A percentile compares a stretch with the other conserved stretches of the same genome.
phyloP scores from a whole-genome alignment of 2,888 invertebrate species.

The Blastobasis adustella region DNA sequence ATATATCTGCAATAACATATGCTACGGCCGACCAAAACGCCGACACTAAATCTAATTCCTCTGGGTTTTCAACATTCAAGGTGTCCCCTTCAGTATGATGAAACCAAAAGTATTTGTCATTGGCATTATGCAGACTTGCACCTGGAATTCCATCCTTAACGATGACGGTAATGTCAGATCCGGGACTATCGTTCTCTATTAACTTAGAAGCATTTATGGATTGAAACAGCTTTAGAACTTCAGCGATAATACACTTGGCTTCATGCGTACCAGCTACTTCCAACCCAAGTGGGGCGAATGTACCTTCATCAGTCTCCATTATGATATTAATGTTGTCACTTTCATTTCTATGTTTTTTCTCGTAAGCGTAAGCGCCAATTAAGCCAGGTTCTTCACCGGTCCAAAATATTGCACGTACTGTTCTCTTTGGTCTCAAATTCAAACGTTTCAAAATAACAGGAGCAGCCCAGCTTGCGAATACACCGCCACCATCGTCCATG shows the following conservation, averaged over 20 bases:
- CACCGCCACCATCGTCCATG: conserved; percentile 90
- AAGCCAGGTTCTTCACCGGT: conserved; percentile 86
- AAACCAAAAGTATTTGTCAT: conserved; percentile 81
- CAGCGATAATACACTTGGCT: conserved; percentile 79
- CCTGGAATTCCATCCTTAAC: conserved; percentile 80
- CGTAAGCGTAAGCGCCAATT: conserved; percentile 79
- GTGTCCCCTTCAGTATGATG: conserved; percentile 88
- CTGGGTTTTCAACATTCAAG: conserved; percentile 82
- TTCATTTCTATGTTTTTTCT: conserved; percentile 71
- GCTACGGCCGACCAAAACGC: conserved; percentile 87
- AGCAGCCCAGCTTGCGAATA: conserved; percentile 85
- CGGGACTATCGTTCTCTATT: conserved; percentile 68
- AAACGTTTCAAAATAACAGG: conserved; percentile 79
- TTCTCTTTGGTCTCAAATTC: conserved; percentile 79
- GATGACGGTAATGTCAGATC: conserved; percentile 82
- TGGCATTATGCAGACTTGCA: conserved; percentile 79
- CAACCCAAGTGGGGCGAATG: conserved; percentile 83
- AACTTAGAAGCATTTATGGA: conserved; percentile 81
- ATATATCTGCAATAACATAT: conserved; percentile 86
- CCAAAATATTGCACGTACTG: conserved; percentile 85
- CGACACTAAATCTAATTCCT: conserved; percentile 80
- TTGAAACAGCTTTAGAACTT: conserved; percentile 78
- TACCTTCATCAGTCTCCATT: conserved; percentile 90
- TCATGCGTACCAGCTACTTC: conserved; percentile 76
- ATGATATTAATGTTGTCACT: conserved; percentile 80